phyloP scores from a whole-genome alignment of 2,888 invertebrate species.

The Cephus pygmeus region DNA sequence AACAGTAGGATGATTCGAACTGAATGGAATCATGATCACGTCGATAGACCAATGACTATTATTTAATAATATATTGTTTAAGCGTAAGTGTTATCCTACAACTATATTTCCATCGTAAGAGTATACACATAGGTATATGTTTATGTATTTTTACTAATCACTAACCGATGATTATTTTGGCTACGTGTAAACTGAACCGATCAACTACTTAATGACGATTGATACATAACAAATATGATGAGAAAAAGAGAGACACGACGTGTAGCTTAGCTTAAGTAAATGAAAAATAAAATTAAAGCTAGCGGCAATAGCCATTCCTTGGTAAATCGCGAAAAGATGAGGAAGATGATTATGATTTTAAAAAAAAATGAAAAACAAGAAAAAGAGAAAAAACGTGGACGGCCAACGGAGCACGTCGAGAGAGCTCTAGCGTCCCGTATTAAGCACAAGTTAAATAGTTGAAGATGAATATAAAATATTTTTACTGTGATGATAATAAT shows the following conservation, averaged over 20 bases:
- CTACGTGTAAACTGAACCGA: conserved; percentile 52
- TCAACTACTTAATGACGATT: conserved; percentile 53
- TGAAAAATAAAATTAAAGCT: not conserved
- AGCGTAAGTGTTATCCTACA: conserved; percentile 41
- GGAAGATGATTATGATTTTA: not conserved
- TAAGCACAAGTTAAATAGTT: conserved; percentile 48
- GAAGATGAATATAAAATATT: conserved; percentile 55
- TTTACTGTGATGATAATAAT: conserved; percentile 67
- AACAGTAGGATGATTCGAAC: not conserved
- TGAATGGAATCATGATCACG: conserved; percentile 46
- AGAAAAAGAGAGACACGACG: not conserved
- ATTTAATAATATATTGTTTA: conserved; percentile 43
- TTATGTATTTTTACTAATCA: conserved; percentile 57
- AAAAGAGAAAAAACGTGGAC: conserved; percentile 20
- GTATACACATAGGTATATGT: conserved; percentile 41
- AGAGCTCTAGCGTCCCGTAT: conserved; percentile 31
- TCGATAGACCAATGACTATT: conserved; percentile 63
- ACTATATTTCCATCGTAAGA: conserved; percentile 41
- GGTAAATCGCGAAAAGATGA: not conserved
- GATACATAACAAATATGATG: conserved; percentile 9
- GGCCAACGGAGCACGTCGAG: conserved; percentile 24
- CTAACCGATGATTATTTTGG: conserved; percentile 52
- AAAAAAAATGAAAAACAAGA: conserved; percentile 23
- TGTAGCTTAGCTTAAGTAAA: not conserved
- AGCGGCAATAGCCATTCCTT: not conserved